Percentiles rank a stretch among this genome's conserved stretches.
Evolutionary conservation across 2,113 vertebrate genomes (phyloP).

Genomic region (Monopterus albus): DNA sequence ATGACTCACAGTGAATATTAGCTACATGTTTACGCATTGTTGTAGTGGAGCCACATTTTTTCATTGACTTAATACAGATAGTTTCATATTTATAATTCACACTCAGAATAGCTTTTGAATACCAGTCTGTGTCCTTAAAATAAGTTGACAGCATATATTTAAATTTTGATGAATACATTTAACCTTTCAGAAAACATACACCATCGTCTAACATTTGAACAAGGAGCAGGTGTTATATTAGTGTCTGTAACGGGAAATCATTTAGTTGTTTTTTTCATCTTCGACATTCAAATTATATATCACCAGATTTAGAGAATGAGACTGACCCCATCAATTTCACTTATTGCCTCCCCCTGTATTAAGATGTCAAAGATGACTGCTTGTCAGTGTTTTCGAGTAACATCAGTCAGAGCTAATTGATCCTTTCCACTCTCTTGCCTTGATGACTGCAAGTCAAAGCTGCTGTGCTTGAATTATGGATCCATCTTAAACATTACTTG

Average conservation of each 20-base stretch:
- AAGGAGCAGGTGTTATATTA: background rate
- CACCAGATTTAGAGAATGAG: conserved; percentile 7
- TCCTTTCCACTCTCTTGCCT: conserved; percentile 20
- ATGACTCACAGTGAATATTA: conserved; percentile 48
- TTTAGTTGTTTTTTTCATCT: background rate
- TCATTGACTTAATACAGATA: background rate
- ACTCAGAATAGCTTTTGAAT: background rate
- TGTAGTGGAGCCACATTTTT: conserved; percentile 10
- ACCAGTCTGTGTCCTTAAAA: background rate
- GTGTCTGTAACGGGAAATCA: background rate
- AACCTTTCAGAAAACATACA: background rate
- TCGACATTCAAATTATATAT: conserved; percentile 15
- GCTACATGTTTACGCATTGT: conserved; percentile 3
- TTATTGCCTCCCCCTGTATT: conserved; percentile 60
- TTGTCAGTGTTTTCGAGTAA: conserved; percentile 42
- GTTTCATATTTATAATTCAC: background rate
- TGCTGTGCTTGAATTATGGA: conserved; percentile 29
- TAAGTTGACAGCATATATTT: background rate
- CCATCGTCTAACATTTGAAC: background rate
- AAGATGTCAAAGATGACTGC: conserved; percentile 64
- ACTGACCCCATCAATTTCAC: conserved; percentile 43
- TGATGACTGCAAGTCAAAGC: conserved; percentile 20
- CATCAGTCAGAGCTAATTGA: conserved; percentile 57
- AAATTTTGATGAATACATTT: background rate
- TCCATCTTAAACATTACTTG: conserved; percentile 17